Base-by-base conservation (phyloP, 2,797 vertebrate genomes). In the Sciurus carolinensis region DNA sequence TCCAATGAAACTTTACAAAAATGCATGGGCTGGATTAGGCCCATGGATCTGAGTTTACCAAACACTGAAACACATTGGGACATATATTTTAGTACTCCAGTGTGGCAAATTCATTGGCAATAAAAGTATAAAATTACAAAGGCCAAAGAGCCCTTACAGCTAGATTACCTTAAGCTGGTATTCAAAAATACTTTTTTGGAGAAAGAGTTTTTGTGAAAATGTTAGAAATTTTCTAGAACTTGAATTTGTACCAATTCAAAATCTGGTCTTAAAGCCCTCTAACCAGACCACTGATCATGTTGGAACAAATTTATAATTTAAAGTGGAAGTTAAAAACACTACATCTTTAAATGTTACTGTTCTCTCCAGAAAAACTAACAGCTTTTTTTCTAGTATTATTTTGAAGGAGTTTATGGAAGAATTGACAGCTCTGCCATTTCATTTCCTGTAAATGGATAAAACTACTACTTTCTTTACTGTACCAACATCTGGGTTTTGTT, bases 1-100 rank as follows among this genome's bases (percentile, higher is more conserved):
- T 83, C 59, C 54, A 91, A 54, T 80, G 93, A 93, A 93, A 95
- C 54, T 93, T 94, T 57, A 87, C 7, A 91, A 79, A 73, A 93
- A 86, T 47, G 73, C 24, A 14, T 62, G 64, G 15, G 50, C 44
- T 7, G 12, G 75, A 86, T 54, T 28, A 88, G 30, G 59, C 71
- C 62, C 11, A 82, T 8, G 15, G 22, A 42, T 11, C 75, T 28
- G 47, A 50, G 30, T 73, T 66, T 72, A 20, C 44, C 28, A 36
- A 69, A 12, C 8, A 3, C 36, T 71, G 42, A 72, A 85, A 64
- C 22, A 86, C 30, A 47, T 7, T 33, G 59, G 82, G 66, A 67
- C 20, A 91, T 1, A 66, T 73, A 62, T 72, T 57, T 87, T 73
- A 69, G 71, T 59, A 54, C 57, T 71, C 69, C 59, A 67, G 30